phyloP scores from a whole-genome alignment of 2,888 invertebrate genomes.

The Platycnemis pennipes region DNA sequence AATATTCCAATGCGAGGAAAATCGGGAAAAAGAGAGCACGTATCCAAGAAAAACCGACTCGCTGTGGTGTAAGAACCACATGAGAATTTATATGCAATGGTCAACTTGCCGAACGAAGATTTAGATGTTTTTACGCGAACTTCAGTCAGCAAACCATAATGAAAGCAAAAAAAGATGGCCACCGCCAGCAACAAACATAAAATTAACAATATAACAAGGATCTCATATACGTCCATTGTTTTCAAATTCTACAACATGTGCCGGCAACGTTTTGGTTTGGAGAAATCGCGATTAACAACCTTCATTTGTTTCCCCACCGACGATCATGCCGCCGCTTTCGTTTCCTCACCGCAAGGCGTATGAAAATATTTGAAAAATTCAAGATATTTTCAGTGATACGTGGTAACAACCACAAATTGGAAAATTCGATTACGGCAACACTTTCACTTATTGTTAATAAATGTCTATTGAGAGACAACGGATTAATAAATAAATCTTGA shows the following conservation, averaged over 20 bases:
- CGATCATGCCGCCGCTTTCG: too few relatives aligned
- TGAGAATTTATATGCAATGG: slow-evolving; percentile 46
- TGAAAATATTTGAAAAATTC: too few relatives aligned
- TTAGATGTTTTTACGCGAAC: slow-evolving; percentile 32
- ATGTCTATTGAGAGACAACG: too few relatives aligned
- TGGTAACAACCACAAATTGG: too few relatives aligned
- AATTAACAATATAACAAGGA: background rate
- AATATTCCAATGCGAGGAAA: slow-evolving; percentile 48
- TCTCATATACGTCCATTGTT: background rate
- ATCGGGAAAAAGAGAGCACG: slow-evolving; percentile 36
- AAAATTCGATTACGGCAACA: too few relatives aligned
- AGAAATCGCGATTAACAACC: too few relatives aligned
- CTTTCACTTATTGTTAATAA: too few relatives aligned
- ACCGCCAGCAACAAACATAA: background rate
- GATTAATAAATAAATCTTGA: too few relatives aligned
- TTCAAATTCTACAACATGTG: background rate
- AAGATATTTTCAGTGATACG: too few relatives aligned
- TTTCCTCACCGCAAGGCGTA: too few relatives aligned
- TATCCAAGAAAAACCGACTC: slow-evolving; percentile 36
- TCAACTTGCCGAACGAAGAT: slow-evolving; percentile 46
- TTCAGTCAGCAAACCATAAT: slow-evolving; percentile 46
- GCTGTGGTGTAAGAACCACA: slow-evolving; percentile 33
- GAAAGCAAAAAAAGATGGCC: slow-evolving; percentile 30
- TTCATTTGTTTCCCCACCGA: too few relatives aligned
- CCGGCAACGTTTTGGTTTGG: background rate